Evolutionary conservation across 2,113 vertebrate species (phyloP).

Genomic region (Isurus oxyrinchus): DNA sequence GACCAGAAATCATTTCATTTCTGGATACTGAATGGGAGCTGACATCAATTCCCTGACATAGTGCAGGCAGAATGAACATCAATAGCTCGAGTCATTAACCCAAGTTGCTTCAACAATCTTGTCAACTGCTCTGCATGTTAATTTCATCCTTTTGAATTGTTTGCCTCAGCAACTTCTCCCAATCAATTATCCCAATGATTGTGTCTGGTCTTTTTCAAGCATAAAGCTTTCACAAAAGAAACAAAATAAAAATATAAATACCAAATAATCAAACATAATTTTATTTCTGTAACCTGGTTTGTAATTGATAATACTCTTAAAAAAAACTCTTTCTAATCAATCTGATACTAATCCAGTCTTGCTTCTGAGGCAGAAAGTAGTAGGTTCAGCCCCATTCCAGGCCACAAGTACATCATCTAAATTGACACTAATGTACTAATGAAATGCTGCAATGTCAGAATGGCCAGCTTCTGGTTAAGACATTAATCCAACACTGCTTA

Average conservation of each 20-base stretch:
- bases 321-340: background rate
- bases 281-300: background rate
- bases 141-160: background rate
- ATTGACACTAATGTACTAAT: background rate
- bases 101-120: background rate
- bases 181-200: background rate
- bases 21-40: background rate
- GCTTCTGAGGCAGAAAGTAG: background rate
- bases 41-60: background rate
- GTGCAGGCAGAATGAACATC: background rate
- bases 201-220: background rate
- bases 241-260: background rate
- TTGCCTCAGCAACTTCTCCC: too few species aligned
- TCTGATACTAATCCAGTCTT: background rate
- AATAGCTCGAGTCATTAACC: background rate
- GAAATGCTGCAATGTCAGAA: background rate
- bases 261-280: background rate
- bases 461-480: background rate
- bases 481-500: background rate
- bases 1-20: background rate
- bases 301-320: background rate
- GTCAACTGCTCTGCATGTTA: background rate
- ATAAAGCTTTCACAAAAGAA: background rate
- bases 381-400: background rate
- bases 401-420: background rate